Percentiles rank a stretch among this genome's conserved stretches.
Conservation (phyloP, 1,140 invertebrate genomes). For the Ctenoplectra terminalis region DNA sequence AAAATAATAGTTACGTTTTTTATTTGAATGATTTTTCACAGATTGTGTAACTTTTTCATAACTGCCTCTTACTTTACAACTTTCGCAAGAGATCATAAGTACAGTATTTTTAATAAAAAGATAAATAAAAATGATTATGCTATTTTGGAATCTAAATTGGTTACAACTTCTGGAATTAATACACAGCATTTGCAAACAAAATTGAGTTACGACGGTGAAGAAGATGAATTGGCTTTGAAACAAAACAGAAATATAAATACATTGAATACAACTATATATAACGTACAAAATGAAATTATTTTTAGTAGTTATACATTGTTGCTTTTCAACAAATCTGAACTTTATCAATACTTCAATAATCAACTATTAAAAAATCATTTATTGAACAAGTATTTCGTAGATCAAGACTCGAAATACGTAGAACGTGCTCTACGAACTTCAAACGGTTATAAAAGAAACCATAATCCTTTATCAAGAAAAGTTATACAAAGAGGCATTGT, state of each 20-base stretch:
- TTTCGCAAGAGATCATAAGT: neutral
- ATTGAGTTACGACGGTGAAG: neutral
- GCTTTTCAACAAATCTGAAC: conserved; percentile 13
- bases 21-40: neutral
- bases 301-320: conserved; percentile 12
- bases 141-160: neutral
- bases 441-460: neutral
- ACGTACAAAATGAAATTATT: conserved; percentile 21
- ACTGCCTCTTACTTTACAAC: neutral
- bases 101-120: neutral
- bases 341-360: conserved; percentile 4
- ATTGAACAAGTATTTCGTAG: neutral
- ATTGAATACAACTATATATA: neutral
- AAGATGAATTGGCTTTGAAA: neutral
- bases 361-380: neutral
- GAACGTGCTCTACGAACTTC: neutral
- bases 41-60: neutral
- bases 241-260: neutral
- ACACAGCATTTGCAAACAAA: neutral
- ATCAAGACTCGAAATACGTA: neutral
- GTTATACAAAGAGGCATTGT: conserved; percentile 20
- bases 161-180: neutral
- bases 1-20: neutral
- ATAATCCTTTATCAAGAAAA: neutral
- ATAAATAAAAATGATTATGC: neutral